A percentile compares a stretch with the other conserved stretches of the same genome.
phyloP scores from a whole-genome alignment of 2,113 vertebrate genomes.

The Morone saxatilis region DNA sequence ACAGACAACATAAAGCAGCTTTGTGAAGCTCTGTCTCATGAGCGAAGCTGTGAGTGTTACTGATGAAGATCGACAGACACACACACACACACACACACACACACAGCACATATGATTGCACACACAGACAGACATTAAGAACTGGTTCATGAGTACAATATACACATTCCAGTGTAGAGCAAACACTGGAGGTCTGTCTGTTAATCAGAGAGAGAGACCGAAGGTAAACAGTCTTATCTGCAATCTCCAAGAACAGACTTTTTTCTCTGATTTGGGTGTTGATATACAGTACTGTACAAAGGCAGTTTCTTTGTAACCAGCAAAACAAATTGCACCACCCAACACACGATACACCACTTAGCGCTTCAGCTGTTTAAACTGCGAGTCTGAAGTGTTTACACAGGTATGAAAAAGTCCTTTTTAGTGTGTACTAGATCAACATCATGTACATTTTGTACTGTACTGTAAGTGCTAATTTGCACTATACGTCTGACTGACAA shows the following conservation, averaged over 20 bases:
- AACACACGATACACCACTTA: background rate
- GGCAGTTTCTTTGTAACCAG: constrained; percentile 10
- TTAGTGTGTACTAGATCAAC: constrained; percentile 9
- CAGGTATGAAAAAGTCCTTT: constrained; percentile 32
- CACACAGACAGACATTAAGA: constrained; percentile 11
- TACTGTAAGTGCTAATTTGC: constrained; percentile 35
- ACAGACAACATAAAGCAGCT: constrained; percentile 16
- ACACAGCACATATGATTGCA: background rate
- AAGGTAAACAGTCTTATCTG: constrained; percentile 64
- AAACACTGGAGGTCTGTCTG: constrained; percentile 48
- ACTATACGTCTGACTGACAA: background rate
- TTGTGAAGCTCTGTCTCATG: background rate
- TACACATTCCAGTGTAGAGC: constrained; percentile 37
- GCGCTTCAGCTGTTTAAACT: constrained; percentile 39
- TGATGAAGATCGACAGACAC: constrained; percentile 11
- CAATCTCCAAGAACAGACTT: constrained; percentile 37
- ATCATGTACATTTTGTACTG: constrained; percentile 42
- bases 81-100: constrained; percentile 4
- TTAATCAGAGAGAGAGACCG: constrained; percentile 25
- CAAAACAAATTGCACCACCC: constrained; percentile 17
- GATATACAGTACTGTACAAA: constrained; percentile 19
- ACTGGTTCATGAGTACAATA: constrained; percentile 27
- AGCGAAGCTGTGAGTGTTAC: background rate
- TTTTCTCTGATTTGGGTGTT: constrained; percentile 43
- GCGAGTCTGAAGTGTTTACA: constrained; percentile 39